Percentiles rank a stretch among this genome's conserved stretches.
Evolutionary conservation across 2,888 invertebrate species (phyloP).

Genomic region (Erebia epiphron): DNA sequence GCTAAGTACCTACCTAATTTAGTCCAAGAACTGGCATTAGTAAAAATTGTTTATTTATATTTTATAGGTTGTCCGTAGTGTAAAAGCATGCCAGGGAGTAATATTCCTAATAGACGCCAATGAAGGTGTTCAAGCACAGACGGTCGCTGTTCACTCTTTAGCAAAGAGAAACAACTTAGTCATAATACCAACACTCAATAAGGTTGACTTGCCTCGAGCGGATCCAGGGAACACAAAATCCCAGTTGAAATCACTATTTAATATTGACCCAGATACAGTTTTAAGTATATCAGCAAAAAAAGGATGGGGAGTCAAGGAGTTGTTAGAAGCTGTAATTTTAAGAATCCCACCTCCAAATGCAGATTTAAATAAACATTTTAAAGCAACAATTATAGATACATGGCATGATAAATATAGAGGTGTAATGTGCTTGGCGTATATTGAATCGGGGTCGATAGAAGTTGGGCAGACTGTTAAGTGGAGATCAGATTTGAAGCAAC

Average conservation of each 20-base stretch:
- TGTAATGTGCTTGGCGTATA: slow-evolving; percentile 88
- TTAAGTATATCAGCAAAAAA: slow-evolving; percentile 96
- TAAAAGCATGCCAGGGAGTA: slow-evolving; percentile 97
- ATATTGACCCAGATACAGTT: slow-evolving; percentile 88
- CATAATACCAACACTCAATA: slow-evolving; percentile 97
- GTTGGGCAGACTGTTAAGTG: slow-evolving; percentile 91
- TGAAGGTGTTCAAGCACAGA: slow-evolving; percentile 98
- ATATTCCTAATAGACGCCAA: slow-evolving; percentile 97
- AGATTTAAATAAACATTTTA: slow-evolving; percentile 84
- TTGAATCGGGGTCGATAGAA: slow-evolving; percentile 89
- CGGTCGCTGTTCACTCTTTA: slow-evolving; percentile 97
- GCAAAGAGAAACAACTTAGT: slow-evolving; percentile 91
- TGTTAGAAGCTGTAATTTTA: slow-evolving; percentile 90
- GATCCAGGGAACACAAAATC: slow-evolving; percentile 91
- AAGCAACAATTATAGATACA: slow-evolving; percentile 95
- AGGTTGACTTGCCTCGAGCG: slow-evolving; percentile 97
- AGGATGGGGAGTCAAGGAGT: slow-evolving; percentile 91
- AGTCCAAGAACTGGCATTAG: too few relatives aligned
- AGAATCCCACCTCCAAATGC: slow-evolving; percentile 89
- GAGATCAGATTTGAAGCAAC: slow-evolving; percentile 87
- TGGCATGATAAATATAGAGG: slow-evolving; percentile 96
- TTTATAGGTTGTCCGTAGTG: slow-evolving; percentile 89
- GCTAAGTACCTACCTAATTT: too few relatives aligned
- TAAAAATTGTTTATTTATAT: background rate
- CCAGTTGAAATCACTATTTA: slow-evolving; percentile 92